Percentiles rank a stretch among this genome's conserved stretches.
Evolutionary conservation across 2,888 invertebrate species (phyloP).

Genomic region (Standfussiana lucernea): DNA sequence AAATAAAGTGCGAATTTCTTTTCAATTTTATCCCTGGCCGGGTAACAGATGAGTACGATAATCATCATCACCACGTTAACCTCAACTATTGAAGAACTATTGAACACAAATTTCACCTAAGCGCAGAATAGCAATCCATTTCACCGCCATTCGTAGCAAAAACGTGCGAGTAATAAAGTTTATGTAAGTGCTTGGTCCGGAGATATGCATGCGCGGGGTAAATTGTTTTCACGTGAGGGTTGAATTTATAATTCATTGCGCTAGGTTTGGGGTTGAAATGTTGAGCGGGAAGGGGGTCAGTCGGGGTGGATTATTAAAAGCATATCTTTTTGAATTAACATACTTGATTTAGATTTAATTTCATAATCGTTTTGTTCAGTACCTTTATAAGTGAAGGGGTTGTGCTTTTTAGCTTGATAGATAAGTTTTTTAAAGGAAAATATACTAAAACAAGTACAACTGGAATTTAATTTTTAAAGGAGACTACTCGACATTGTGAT

Average conservation of each 20-base stretch:
- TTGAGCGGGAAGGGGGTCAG: conserved; percentile 33
- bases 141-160: conserved; percentile 27
- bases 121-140: conserved; percentile 10
- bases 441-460: not conserved
- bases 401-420: not conserved
- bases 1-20: not conserved
- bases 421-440: not conserved
- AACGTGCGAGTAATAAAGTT: conserved; percentile 54
- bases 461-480: not conserved
- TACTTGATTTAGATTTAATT: conserved; percentile 12
- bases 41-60: not conserved
- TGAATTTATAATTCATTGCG: conserved; percentile 67
- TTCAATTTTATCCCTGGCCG: no score
- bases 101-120: conserved; percentile 21
- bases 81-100: conserved; percentile 30
- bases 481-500: not conserved
- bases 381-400: not conserved
- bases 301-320: conserved; percentile 22
- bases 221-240: conserved; percentile 66
- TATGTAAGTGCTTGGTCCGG: conserved; percentile 40
- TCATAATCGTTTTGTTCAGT: not conserved
- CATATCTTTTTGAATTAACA: conserved; percentile 3
- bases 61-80: conserved; percentile 24
- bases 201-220: conserved; percentile 52
- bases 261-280: conserved; percentile 42